phyloP scores from a whole-genome alignment of 2,797 vertebrate genomes.

The Bradypodion ventrale region DNA sequence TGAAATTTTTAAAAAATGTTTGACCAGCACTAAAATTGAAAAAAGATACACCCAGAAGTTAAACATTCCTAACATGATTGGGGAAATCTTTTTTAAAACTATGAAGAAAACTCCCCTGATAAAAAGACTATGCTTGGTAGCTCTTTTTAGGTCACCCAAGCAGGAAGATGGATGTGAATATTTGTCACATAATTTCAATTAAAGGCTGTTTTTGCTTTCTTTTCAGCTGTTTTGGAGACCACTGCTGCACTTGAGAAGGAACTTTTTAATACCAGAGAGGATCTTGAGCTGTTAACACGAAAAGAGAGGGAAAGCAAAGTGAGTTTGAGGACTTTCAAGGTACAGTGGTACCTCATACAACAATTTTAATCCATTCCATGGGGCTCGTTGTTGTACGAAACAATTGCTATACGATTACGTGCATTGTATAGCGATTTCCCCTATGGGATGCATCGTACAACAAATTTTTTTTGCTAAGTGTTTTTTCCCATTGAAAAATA shows the following conservation, averaged over 20 bases:
- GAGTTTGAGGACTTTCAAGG: slow-evolving; percentile 45
- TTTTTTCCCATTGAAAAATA: too few species aligned
- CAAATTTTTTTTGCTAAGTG: too few species aligned
- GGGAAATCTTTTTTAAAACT: not conserved
- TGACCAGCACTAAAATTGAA: not conserved
- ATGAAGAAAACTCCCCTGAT: not conserved
- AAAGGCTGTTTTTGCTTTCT: slow-evolving; percentile 42
- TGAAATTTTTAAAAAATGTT: not conserved
- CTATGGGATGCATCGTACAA: too few species aligned
- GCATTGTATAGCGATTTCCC: too few species aligned
- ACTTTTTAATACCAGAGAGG: slow-evolving; percentile 79
- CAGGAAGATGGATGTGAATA: not conserved
- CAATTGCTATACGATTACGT: too few species aligned
- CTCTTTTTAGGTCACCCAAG: not conserved
- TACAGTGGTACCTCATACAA: too few species aligned
- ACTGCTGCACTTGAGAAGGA: slow-evolving; percentile 77
- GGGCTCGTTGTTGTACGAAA: too few species aligned
- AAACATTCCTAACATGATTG: not conserved
- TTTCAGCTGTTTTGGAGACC: slow-evolving; percentile 62
- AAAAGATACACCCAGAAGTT: not conserved
- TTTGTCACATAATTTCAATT: not conserved
- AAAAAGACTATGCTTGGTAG: not conserved
- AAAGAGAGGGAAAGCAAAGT: slow-evolving; percentile 87
- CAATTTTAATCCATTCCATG: too few species aligned
- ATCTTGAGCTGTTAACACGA: slow-evolving; percentile 82